phyloP scores from a whole-genome alignment of 2,113 vertebrate genomes.

The Cranoglanis bouderius region DNA sequence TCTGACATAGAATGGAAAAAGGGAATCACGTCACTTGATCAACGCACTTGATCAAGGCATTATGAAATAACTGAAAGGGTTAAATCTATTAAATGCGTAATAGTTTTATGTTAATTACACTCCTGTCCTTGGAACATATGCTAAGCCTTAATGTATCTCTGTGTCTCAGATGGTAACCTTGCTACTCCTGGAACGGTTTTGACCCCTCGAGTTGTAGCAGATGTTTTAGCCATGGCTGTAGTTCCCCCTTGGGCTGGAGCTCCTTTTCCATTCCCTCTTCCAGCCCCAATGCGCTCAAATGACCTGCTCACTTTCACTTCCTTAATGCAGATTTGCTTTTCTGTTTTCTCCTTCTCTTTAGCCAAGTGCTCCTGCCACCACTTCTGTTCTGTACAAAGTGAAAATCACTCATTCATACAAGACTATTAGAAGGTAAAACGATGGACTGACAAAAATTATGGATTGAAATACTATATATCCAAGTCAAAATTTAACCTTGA shows the following conservation, averaged over 20 bases:
- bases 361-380: constrained; percentile 66
- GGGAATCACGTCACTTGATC: neutral
- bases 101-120: neutral
- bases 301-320: constrained; percentile 35
- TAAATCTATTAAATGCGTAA: neutral
- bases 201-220: constrained; percentile 47
- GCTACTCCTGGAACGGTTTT: constrained; percentile 44
- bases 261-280: constrained; percentile 30
- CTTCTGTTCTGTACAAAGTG: constrained; percentile 59
- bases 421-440: neutral
- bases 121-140: constrained; percentile 9
- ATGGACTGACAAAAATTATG: neutral
- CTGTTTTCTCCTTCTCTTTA: constrained; percentile 47
- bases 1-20: constrained; percentile 55
- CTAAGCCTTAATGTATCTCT: neutral
- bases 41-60: neutral
- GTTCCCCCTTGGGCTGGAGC: constrained; percentile 34
- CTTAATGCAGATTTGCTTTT: constrained; percentile 22
- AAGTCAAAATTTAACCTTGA: neutral
- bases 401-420: neutral
- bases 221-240: constrained; percentile 40
- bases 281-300: constrained; percentile 31
- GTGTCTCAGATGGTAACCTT: constrained; percentile 56
- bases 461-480: neutral
- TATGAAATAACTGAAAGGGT: neutral